phyloP scores from a whole-genome alignment of 2,888 invertebrate species.

The Leucophenga maculata region DNA sequence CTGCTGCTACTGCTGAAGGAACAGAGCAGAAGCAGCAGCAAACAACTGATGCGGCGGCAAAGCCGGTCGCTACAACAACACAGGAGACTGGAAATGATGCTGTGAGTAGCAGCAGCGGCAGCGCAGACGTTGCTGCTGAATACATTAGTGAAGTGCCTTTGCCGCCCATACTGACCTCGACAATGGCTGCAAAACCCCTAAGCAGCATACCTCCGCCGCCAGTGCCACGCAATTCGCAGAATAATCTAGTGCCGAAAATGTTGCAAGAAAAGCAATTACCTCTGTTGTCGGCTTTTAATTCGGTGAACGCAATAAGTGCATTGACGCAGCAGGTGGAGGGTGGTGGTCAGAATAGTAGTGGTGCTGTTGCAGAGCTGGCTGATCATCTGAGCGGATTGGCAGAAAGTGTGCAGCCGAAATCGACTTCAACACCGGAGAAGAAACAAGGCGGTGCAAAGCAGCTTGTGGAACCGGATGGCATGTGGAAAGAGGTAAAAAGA shows the following conservation, averaged over 20 bases:
- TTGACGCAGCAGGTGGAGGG: conserved; percentile 65
- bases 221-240: conserved; percentile 77
- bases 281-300: conserved; percentile 41
- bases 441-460: conserved; percentile 20
- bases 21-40: conserved; percentile 3
- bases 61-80: conserved; percentile 16
- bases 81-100: conserved; percentile 40
- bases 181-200: conserved; percentile 74
- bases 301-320: conserved; percentile 64
- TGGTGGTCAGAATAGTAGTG: conserved; percentile 45
- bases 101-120: conserved; percentile 39
- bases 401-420: conserved; percentile 65
- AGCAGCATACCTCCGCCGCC: conserved; percentile 80
- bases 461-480: conserved; percentile 63
- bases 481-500: conserved; percentile 76
- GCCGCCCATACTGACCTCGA: conserved; percentile 71
- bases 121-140: conserved; percentile 28
- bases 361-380: conserved; percentile 63
- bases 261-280: conserved; percentile 56
- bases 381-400: conserved; percentile 69
- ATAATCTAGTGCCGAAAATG: conserved; percentile 63
- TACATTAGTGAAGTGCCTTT: conserved; percentile 44
- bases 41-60: conserved; percentile 9
- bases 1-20: conserved; percentile 16
- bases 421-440: conserved; percentile 57